Conservation (phyloP, 2,888 invertebrate species). For the Tetranychus piercei region DNA sequence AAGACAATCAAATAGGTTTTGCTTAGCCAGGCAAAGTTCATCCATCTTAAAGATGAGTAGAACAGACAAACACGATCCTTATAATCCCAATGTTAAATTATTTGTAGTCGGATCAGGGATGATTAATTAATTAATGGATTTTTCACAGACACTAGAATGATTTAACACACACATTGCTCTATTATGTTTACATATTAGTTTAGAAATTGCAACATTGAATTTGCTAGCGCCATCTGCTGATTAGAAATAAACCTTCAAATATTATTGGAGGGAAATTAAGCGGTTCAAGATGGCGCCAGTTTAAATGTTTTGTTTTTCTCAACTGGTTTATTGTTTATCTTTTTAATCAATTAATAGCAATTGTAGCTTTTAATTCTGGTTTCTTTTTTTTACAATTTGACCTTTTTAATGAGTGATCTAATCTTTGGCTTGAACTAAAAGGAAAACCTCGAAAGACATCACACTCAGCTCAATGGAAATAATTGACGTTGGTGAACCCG, state of each 20-base stretch:
- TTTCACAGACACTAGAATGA: no score
- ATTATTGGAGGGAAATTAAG: not conserved
- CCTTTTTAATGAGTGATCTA: no score
- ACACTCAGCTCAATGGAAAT: no score
- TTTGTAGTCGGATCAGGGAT: not conserved
- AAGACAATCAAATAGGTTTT: conserved; percentile 13
- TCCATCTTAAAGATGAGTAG: not conserved
- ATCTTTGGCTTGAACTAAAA: no score
- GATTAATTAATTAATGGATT: not conserved
- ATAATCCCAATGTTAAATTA: no score
- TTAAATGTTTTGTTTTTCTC: not conserved
- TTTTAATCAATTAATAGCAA: not conserved
- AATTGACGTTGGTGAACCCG: not conserved
- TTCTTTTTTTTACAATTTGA: no score
- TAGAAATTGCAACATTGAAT: not conserved
- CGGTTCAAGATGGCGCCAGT: not conserved
- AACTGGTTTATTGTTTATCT: not conserved
- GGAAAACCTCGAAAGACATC: no score
- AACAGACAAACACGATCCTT: not conserved
- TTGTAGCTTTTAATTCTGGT: no score
- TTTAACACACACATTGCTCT: not conserved
- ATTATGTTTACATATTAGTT: not conserved
- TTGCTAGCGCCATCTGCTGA: not conserved
- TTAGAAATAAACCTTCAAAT: not conserved
- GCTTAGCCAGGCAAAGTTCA: conserved; percentile 15